Evolutionary conservation across 2,113 vertebrate genomes (phyloP).

Genomic region (Aramus guarauna): DNA sequence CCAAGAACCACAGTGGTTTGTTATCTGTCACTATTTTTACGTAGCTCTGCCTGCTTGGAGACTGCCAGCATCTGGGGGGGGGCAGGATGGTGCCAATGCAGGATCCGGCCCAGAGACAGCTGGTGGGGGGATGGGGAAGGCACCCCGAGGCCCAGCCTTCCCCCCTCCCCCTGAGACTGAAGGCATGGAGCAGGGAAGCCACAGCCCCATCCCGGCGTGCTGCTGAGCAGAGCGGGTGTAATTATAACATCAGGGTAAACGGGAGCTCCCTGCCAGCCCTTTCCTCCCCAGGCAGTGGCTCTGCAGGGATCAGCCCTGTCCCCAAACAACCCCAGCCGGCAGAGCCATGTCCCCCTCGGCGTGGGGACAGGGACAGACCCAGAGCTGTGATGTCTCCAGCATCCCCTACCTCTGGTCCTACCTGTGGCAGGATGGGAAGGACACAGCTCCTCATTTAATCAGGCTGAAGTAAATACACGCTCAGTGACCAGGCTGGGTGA

Average conservation of each 20-base stretch:
- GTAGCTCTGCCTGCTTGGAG: background rate
- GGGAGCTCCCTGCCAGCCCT: background rate
- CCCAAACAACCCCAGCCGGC: background rate
- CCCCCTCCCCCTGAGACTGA: no score
- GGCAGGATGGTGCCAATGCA: background rate
- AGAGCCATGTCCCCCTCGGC: background rate
- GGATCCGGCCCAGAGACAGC: background rate
- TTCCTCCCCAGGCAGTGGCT: background rate
- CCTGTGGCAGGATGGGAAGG: background rate
- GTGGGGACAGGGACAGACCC: background rate
- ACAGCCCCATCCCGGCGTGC: accelerated
- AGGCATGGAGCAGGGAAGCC: background rate
- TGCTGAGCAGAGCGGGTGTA: accelerated
- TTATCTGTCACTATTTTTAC: background rate
- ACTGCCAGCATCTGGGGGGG: background rate
- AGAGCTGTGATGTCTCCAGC: background rate
- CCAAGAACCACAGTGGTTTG: background rate
- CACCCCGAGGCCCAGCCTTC: background rate
- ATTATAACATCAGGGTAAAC: background rate
- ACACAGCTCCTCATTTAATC: background rate
- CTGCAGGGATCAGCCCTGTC: background rate
- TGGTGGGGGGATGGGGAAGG: no score
- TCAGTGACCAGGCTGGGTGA: no score
- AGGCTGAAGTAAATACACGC: accelerated
- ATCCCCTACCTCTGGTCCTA: background rate